Evolutionary conservation across 2,888 invertebrate genomes (phyloP).

Genomic region (Yponomeuta malinellus): DNA sequence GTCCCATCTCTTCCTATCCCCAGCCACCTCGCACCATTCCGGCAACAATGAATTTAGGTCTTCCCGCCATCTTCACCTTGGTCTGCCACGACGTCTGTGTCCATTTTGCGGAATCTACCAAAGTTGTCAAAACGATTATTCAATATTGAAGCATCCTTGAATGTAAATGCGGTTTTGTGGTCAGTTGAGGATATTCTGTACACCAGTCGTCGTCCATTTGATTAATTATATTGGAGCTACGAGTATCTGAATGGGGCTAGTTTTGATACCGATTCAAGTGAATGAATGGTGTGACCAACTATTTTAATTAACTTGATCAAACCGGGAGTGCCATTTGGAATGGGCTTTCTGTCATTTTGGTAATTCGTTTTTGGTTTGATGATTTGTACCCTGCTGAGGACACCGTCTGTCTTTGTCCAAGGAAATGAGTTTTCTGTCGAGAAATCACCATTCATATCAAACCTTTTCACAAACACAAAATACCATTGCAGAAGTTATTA

Average conservation of each 20-base stretch:
- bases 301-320: slow-evolving; percentile 17
- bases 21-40: too few relatives aligned
- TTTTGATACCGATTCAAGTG: slow-evolving; percentile 16
- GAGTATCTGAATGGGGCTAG: slow-evolving; percentile 13
- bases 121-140: too few relatives aligned
- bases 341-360: not conserved
- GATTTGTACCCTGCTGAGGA: not conserved
- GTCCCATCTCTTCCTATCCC: too few relatives aligned
- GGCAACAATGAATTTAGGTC: too few relatives aligned
- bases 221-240: slow-evolving; percentile 17
- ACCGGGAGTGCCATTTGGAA: slow-evolving; percentile 13
- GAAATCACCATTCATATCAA: not conserved
- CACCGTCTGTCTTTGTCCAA: not conserved
- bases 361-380: slow-evolving; percentile 6
- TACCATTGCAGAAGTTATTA: not conserved
- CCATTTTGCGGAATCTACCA: too few relatives aligned
- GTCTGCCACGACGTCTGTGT: too few relatives aligned
- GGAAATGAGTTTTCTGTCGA: not conserved
- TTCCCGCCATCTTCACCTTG: too few relatives aligned
- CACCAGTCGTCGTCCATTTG: slow-evolving; percentile 16
- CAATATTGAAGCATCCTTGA: too few relatives aligned
- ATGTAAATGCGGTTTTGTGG: too few relatives aligned
- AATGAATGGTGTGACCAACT: slow-evolving; percentile 5
- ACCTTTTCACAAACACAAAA: not conserved
- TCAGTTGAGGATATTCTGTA: not conserved